These are phyloP conservation scores for Mesaphorura yosii DNA, from an alignment of 1,140 invertebrate species.

Conservation along the genomic window DNA sequence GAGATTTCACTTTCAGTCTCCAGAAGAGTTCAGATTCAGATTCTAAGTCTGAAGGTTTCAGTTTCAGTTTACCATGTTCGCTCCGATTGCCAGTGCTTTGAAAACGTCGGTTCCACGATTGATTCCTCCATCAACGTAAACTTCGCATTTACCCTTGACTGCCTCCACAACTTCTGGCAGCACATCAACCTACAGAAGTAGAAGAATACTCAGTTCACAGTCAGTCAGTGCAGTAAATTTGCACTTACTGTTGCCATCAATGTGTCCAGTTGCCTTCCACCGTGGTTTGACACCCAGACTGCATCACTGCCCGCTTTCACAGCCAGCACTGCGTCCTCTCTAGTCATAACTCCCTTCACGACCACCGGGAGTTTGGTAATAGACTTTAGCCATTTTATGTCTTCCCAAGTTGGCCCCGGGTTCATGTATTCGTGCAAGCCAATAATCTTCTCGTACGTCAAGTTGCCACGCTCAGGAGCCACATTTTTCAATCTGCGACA, in stretches of 20 bases:
- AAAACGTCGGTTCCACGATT: conserved; percentile 41
- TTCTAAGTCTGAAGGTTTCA: too few relatives aligned
- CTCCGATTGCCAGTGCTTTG: conserved; percentile 43
- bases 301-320: conserved; percentile 55
- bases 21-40: neutral
- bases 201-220: neutral
- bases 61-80: conserved; percentile 33
- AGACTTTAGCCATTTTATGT: conserved; percentile 65
- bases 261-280: conserved; percentile 74
- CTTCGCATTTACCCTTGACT: conserved; percentile 42
- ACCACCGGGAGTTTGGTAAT: conserved; percentile 66
- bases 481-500: conserved; percentile 38
- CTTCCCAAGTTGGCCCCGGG: conserved; percentile 71
- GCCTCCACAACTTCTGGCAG: neutral
- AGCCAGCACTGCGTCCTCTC: conserved; percentile 69
- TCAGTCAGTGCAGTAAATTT: neutral
- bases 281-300: conserved; percentile 85
- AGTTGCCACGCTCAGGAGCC: conserved; percentile 32
- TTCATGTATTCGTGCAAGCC: conserved; percentile 32
- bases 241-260: conserved; percentile 58
- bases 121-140: conserved; percentile 49
- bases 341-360: conserved; percentile 77
- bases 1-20: neutral
- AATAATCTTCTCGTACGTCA: conserved; percentile 22
- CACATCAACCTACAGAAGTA: conserved; percentile 1